Evolutionary conservation across 37 sponge, comb jelly and placozoan genomes (phyloP), one percentile per base, ranked within the genome.

Genomic region (Crambe crambe): DNA sequence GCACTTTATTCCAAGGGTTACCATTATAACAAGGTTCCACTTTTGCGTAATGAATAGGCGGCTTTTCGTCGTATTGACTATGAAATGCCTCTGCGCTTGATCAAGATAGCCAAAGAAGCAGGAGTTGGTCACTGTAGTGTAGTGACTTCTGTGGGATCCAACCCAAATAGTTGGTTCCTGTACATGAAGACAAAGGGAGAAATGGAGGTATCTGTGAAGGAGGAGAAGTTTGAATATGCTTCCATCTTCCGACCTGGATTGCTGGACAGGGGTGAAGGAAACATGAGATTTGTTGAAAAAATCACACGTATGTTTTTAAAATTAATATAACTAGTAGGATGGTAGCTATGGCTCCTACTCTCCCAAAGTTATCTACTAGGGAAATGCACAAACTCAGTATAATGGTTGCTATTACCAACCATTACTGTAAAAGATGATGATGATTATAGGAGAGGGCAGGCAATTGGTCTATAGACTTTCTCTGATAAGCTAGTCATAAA

Each of bases 91-190:
- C 68, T 74, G 20, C 68, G 83, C 22, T 54, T 89, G 34, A 83
- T 81, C 42, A 59, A 70, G 76, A 66, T 85, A 27, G 92, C 95
- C 32, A 89, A 83, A 18, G 78, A 76, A 38, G 76, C 68, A 0
- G 90, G 89, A 30, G 92, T 95, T 61, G 18, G 74, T 15, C 92
- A 91, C 66, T 80, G 75, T 68, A 91, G 93, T 77, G 18, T 95
- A 27, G 68, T 95, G 42, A 83, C 89, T 18, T 85, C 93, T 0
- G 6, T 23, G 15, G 83, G 86, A 29, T 66, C 92, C 62, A 83
- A 88, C 41, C 82, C 83, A 29, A 91, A 85, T 63, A 92, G 93
- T 70, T 83, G 78, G 87, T 85, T 91, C 25, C 86, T 91, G 30
- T 95, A 95, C 56, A 0, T 79, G 44, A 70, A 56, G 35, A 86